Evolutionary conservation across 1,140 invertebrate species (phyloP).

Genomic region (Drosophila pectinifera): DNA sequence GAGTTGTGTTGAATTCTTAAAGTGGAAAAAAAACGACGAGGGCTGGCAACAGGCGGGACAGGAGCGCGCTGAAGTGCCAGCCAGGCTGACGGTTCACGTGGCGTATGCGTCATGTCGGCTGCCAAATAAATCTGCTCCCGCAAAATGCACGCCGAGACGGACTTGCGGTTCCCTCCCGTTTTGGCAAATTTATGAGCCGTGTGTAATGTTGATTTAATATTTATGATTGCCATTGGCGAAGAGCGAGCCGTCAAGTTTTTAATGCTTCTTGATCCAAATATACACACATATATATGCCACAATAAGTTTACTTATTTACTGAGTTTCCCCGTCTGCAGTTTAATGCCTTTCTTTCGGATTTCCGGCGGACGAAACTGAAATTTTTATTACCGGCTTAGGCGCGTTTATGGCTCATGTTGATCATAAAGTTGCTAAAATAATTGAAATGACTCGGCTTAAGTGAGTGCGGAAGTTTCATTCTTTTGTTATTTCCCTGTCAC

Average conservation of each 20-base stretch:
- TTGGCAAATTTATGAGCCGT: conserved; percentile 67
- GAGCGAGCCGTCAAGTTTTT: conserved; percentile 52
- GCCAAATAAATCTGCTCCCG: conserved; percentile 40
- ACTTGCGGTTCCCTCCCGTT: conserved; percentile 40
- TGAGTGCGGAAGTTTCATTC: conserved; percentile 49
- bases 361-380: conserved; percentile 51
- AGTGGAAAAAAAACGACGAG: not conserved
- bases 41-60: no score
- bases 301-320: conserved; percentile 72
- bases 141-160: conserved; percentile 23
- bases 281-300: conserved; percentile 48
- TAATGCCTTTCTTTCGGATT: conserved; percentile 37
- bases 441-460: conserved; percentile 65
- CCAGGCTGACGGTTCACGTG: conserved; percentile 25
- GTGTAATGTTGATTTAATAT: conserved; percentile 79
- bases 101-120: conserved; percentile 58
- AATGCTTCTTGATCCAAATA: conserved; percentile 41
- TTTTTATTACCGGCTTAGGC: conserved; percentile 67
- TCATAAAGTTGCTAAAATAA: conserved; percentile 71
- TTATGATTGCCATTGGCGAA: conserved; percentile 61
- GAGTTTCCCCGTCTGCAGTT: conserved; percentile 38
- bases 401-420: conserved; percentile 58
- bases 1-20: conserved; percentile 15
- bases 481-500: conserved; percentile 40
- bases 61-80: not conserved